phyloP scores from a whole-genome alignment of 2,888 invertebrate species.

The Eutolmus rufibarbis region DNA sequence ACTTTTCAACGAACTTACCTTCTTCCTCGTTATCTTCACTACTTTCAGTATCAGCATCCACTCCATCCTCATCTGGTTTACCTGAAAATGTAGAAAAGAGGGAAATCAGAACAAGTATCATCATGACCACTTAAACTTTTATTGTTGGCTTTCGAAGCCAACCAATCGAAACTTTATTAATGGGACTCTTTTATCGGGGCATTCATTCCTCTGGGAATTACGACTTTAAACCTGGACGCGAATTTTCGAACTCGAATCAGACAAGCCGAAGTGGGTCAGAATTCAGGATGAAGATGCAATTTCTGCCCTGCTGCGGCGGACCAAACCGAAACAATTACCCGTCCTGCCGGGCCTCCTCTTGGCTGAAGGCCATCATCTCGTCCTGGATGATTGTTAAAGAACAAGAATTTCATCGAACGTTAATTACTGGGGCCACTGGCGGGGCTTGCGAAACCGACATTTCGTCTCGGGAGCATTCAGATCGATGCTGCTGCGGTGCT shows the following conservation, averaged over 20 bases:
- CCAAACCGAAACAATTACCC: constrained; percentile 24
- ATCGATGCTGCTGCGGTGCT: background rate
- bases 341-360: background rate
- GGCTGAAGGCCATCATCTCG: background rate
- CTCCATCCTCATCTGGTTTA: constrained; percentile 53
- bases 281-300: background rate
- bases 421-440: background rate
- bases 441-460: background rate
- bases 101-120: constrained; percentile 51
- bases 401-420: constrained; percentile 34
- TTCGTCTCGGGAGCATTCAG: background rate
- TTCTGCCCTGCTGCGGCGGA: background rate
- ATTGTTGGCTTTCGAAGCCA: background rate
- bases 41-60: constrained; percentile 50
- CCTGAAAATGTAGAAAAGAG: constrained; percentile 45
- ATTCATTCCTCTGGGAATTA: background rate
- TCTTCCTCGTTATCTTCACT: constrained; percentile 51
- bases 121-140: background rate
- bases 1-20: constrained; percentile 58
- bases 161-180: background rate
- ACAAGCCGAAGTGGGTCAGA: background rate
- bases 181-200: background rate
- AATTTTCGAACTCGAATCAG: background rate
- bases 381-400: constrained; percentile 2
- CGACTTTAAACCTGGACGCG: background rate